Evolutionary conservation across 2,888 invertebrate genomes (phyloP), one percentile per base, ranked within the genome.

Genomic region (Zootermopsis nevadensis): DNA sequence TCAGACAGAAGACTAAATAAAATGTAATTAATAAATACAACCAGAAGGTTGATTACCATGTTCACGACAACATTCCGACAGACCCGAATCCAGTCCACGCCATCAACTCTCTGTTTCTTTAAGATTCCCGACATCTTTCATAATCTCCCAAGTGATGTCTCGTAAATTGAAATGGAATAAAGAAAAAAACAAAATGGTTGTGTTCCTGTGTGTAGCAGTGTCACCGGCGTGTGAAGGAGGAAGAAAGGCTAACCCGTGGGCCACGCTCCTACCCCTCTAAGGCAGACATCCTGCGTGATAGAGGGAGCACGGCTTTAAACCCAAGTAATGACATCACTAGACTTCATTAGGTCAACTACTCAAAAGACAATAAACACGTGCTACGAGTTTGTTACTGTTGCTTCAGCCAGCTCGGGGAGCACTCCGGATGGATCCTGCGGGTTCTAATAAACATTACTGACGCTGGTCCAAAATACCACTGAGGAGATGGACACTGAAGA

Each of bases 321-420:
- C 67, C 27, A 67, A 27, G 67, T 67, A 67, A 67, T 67, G 67
- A 67, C 30, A 67, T 67, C 67, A 8, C 67, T 30, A 67, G 67
- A 66, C 27, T 67, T 67, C 67, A 67, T 67, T 27, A 67, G 67
- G 24, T 6, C 67, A 27, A n/a, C 27, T 67, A 30, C 4, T 67
- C 67, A 67, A n/a, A 4, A 30, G 67, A 2, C 31, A 3, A 27
- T 15, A 27, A 27, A 67, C 24, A 10, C 27, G 7, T 30, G 30
- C 31, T 27, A 15, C 27, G 27, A 8, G 67, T 27, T 67, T 24
- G 67, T 67, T 67, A 27, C 31, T 67, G 15, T 10, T 66, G 24
- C 7, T 24, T 24, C 66, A 7, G 15, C 22, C 7, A 22, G 8
- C 22, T 22, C 4, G 53, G 24, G 15, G 53, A 19, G 3, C 53